A percentile compares a stretch with the other conserved stretches of the same genome.
phyloP scores from a whole-genome alignment of 2,888 invertebrate genomes.

The Tipula confusa region DNA sequence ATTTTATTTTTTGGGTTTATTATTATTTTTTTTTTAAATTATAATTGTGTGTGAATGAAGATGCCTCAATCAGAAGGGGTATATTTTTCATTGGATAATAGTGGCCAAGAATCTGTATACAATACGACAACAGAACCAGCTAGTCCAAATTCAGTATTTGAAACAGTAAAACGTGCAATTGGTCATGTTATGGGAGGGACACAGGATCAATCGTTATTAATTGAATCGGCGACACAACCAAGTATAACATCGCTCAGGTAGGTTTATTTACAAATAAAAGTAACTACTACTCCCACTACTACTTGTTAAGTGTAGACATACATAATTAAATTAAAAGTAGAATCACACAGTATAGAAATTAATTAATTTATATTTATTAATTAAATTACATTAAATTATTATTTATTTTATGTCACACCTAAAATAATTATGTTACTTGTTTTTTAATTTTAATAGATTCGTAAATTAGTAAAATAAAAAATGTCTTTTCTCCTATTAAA shows the following conservation, averaged over 20 bases:
- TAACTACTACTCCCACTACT: too few relatives aligned
- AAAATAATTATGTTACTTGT: neutral
- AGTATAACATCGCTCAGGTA: slow-evolving; percentile 49
- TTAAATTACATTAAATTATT: neutral
- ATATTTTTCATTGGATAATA: slow-evolving; percentile 48
- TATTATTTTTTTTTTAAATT: neutral
- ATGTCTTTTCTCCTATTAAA: neutral
- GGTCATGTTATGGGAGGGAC: slow-evolving; percentile 49
- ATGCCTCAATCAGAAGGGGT: slow-evolving; percentile 51
- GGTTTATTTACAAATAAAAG: slow-evolving; percentile 40
- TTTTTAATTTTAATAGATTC: neutral
- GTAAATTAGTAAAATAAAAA: neutral
- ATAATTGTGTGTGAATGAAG: slow-evolving; percentile 13
- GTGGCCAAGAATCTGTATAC: slow-evolving; percentile 45
- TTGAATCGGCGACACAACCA: slow-evolving; percentile 43
- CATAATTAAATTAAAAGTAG: neutral
- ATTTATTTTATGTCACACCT: neutral
- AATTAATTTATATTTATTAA: neutral
- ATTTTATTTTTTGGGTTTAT: slow-evolving; percentile 27
- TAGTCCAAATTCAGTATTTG: slow-evolving; percentile 48
- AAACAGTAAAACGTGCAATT: slow-evolving; percentile 48
- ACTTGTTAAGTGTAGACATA: neutral
- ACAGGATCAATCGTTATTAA: slow-evolving; percentile 43
- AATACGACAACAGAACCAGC: slow-evolving; percentile 51
- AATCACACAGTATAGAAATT: neutral